These are phyloP conservation scores for Sphaeramia orbicularis DNA, from an alignment of 2,797 vertebrate species.

Conservation along the genomic window DNA sequence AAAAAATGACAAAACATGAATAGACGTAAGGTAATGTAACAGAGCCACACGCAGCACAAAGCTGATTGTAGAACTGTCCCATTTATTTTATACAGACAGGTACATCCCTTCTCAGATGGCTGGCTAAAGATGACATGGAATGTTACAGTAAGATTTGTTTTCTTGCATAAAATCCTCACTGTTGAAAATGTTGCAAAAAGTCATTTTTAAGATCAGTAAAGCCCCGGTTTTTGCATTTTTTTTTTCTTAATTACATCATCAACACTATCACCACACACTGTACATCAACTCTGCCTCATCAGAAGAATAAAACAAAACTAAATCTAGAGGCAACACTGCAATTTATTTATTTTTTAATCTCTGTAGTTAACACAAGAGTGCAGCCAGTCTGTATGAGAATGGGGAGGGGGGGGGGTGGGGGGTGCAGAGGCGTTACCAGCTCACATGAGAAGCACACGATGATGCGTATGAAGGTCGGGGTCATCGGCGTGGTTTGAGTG, in stretches of 20 bases:
- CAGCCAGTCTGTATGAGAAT: constrained; percentile 81
- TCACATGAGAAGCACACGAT: constrained; percentile 80
- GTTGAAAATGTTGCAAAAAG: constrained; percentile 91
- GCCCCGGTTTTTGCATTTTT: constrained; percentile 78
- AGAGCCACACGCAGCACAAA: constrained; percentile 17
- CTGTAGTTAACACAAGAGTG: constrained; percentile 74
- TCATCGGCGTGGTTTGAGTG: constrained; percentile 25
- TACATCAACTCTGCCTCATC: constrained; percentile 89
- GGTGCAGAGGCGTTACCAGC: constrained; percentile 47
- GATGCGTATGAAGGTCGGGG: constrained; percentile 55
- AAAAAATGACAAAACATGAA: too few relatives aligned
- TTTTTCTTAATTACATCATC: constrained; percentile 90
- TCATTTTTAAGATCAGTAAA: constrained; percentile 81
- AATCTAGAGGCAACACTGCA: constrained; percentile 85
- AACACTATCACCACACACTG: constrained; percentile 92
- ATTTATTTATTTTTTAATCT: constrained; percentile 79
- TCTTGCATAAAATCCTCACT: constrained; percentile 95
- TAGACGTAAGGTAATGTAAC: too few relatives aligned
- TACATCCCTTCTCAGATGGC: constrained; percentile 92
- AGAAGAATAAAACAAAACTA: constrained; percentile 58
- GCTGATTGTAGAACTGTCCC: constrained; percentile 92
- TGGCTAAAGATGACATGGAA: constrained; percentile 97
- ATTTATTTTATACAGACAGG: constrained; percentile 98
- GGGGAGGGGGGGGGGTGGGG: constrained; percentile 16
- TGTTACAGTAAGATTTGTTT: constrained; percentile 95